A percentile compares a stretch with the other conserved stretches of the same genome.
phyloP scores from a whole-genome alignment of 2,888 invertebrate genomes.

The Harpalus rufipes region DNA sequence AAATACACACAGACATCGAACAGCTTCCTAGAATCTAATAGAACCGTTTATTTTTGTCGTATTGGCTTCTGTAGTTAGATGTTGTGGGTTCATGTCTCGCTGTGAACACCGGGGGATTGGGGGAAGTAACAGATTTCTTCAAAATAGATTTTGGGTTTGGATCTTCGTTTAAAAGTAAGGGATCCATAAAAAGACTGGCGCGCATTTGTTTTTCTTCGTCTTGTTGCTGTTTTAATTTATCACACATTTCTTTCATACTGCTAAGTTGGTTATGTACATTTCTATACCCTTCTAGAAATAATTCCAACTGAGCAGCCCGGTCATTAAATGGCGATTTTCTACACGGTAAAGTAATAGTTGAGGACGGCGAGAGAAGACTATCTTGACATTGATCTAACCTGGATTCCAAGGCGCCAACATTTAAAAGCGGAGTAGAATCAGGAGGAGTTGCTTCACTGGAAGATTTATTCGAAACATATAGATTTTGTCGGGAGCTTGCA shows the following conservation, averaged over 20 bases:
- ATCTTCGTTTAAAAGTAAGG: slow-evolving; percentile 77
- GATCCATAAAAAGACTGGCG: slow-evolving; percentile 75
- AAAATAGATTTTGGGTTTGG: slow-evolving; percentile 80
- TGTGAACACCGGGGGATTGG: slow-evolving; percentile 23
- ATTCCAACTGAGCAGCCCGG: slow-evolving; percentile 88
- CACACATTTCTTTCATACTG: slow-evolving; percentile 89
- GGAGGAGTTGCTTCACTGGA: slow-evolving; percentile 71
- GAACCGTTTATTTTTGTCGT: slow-evolving; percentile 43
- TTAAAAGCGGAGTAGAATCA: slow-evolving; percentile 82
- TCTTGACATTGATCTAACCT: slow-evolving; percentile 70
- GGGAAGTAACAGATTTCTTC: slow-evolving; percentile 78
- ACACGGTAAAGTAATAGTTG: slow-evolving; percentile 69
- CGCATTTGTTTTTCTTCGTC: slow-evolving; percentile 43
- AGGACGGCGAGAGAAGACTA: slow-evolving; percentile 62
- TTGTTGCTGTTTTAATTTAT: slow-evolving; percentile 79
- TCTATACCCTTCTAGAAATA: slow-evolving; percentile 89
- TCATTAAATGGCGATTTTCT: slow-evolving; percentile 83
- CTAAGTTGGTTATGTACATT: slow-evolving; percentile 87
- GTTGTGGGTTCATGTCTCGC: slow-evolving; percentile 16
- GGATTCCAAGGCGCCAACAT: slow-evolving; percentile 79
- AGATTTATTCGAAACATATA: slow-evolving; percentile 83
- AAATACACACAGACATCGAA: slow-evolving; percentile 4
- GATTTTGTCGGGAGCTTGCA: slow-evolving; percentile 79
- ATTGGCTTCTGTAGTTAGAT: neutral
- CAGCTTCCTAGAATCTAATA: slow-evolving; percentile 1